Evolutionary conservation across 2,888 invertebrate species (phyloP), one percentile per base, ranked within the genome.

Genomic region (Lochmaea capreae): DNA sequence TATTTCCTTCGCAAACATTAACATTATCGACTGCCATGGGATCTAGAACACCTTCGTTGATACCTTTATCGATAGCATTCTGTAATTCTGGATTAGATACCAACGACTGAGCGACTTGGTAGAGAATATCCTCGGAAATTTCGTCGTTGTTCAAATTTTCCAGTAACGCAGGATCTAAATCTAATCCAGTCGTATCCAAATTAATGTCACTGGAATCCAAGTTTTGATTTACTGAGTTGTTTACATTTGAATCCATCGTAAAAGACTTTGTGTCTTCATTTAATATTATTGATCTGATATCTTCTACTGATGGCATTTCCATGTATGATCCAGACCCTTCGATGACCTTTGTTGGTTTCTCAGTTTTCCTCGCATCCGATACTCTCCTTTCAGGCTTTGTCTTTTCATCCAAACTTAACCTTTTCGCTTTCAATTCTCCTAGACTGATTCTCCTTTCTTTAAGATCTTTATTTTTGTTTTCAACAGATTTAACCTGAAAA

Each of bases 61-160:
- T 82, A 42, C 86, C 91, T 76, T 92, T 93, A 82, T 93, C 93
- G 72, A 93, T 92, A 26, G 92, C 93, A 84, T 93, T 93, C 82
- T 93, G 93, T 73, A 93, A 86, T 80, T 93, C 93, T 0, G 87
- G 85, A 79, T 92, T 92, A 72, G 92, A 92, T 11, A 93, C 93
- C 33, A 93, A 87, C 69, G 86, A 86, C 75, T 93, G 91, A 2
- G 93, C 93, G n/a, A 93, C 93, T 86, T 93, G 92, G 88, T 92
- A 91, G 54, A 93, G 85, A 77, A 93, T 89, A 85, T 93, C 93
- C 79, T 93, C 93, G 1, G 93, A 91, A 67, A 93, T 89, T 84
- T 92, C 90, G 80, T 92, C 91, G n/a, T 91, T 90, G 79, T 90
- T 90, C 67, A 91, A 85, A 57, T 90, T 90, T 78, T 89, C 91